phyloP scores from a whole-genome alignment of 2,888 invertebrate genomes.

The Agrochola lychnidis region DNA sequence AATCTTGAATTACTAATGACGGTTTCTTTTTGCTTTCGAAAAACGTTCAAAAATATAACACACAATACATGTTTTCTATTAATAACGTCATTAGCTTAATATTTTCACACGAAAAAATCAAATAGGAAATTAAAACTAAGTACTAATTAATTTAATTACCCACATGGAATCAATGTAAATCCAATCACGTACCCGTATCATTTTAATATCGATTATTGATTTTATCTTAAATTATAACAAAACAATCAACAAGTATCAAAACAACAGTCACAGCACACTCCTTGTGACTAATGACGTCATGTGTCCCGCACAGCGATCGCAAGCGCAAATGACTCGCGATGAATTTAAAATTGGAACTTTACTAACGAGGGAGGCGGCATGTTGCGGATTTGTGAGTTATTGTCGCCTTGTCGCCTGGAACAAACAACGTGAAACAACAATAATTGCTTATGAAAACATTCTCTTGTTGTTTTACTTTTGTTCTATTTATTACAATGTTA shows the following conservation, averaged over 20 bases:
- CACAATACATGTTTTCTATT: not conserved
- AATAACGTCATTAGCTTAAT: not conserved
- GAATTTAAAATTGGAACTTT: conserved; percentile 89
- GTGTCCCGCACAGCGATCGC: conserved; percentile 88
- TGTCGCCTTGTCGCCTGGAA: conserved; percentile 69
- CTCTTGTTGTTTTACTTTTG: conserved; percentile 10
- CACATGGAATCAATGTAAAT: not conserved
- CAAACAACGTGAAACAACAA: conserved; percentile 57
- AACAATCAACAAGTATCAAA: conserved; percentile 72
- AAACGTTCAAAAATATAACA: not conserved
- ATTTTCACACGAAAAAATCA: not conserved
- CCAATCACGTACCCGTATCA: not conserved
- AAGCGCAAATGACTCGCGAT: conserved; percentile 89
- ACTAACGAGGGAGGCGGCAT: conserved; percentile 87
- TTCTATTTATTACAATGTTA: not conserved
- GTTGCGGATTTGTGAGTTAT: conserved; percentile 81
- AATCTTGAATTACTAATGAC: too few relatives aligned
- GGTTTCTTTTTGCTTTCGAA: not conserved
- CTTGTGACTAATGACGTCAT: conserved; percentile 89
- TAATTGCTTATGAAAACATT: conserved; percentile 36
- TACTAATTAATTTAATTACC: not conserved
- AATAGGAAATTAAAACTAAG: not conserved
- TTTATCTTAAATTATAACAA: not conserved
- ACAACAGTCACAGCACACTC: conserved; percentile 53
- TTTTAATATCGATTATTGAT: not conserved